Evolutionary conservation across 2,797 vertebrate genomes (phyloP).

Genomic region (Parauchenoglanis punctatus): DNA sequence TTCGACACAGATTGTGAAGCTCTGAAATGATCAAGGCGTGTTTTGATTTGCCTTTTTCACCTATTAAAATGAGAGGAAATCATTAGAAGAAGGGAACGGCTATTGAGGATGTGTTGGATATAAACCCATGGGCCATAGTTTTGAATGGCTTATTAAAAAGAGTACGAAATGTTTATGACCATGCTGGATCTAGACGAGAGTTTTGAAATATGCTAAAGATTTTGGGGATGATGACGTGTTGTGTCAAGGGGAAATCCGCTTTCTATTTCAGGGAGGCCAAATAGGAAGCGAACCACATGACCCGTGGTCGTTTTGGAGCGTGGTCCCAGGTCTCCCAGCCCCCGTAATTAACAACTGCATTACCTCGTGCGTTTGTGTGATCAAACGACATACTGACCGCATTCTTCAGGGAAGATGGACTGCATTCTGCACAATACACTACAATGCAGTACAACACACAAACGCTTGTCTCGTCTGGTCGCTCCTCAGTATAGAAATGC

Average conservation of each 20-base stretch:
- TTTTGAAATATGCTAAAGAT: not conserved
- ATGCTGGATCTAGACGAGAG: not conserved
- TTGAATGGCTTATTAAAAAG: not conserved
- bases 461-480: not conserved
- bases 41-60: not conserved
- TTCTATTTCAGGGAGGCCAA: conserved; percentile 22
- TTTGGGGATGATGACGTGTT: conserved; percentile 1
- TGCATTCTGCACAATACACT: not conserved
- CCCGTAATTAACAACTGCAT: not conserved
- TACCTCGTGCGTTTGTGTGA: not conserved
- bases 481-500: not conserved
- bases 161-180: not conserved
- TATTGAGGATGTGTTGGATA: not conserved
- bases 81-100: not conserved
- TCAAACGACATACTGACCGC: not conserved
- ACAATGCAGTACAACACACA: not conserved
- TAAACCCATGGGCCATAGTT: not conserved
- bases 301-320: not conserved
- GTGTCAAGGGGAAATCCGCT: conserved; percentile 25
- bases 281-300: conserved; percentile 10
- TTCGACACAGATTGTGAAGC: not conserved
- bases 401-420: not conserved
- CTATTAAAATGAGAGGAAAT: not conserved
- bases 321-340: not conserved
- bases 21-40: not conserved